phyloP scores from a whole-genome alignment of 2,797 vertebrate species.

The Dicrostonyx torquatus region DNA sequence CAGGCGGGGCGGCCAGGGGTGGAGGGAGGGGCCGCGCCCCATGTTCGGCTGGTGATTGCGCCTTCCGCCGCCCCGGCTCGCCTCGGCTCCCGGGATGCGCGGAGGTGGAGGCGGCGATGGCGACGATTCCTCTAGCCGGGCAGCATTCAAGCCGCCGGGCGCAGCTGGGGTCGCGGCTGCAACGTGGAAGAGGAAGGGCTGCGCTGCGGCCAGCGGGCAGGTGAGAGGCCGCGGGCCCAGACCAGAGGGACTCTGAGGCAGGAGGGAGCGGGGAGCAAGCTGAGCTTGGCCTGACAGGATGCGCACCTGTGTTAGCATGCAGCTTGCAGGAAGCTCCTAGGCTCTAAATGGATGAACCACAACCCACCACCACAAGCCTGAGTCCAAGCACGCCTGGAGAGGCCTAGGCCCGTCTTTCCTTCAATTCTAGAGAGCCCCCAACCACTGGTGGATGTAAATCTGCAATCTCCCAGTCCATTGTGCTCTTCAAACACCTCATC shows the following conservation, averaged over 20 bases:
- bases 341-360: neutral
- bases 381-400: neutral
- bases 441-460: neutral
- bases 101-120: slow-evolving; percentile 63
- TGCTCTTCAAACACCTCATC: neutral
- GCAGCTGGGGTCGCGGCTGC: slow-evolving; percentile 16
- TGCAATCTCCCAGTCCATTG: neutral
- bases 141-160: neutral
- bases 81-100: slow-evolving; percentile 62
- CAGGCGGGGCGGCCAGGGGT: neutral
- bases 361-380: neutral
- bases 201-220: slow-evolving; percentile 69
- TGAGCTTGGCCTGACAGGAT: neutral
- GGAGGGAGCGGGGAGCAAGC: neutral
- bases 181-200: slow-evolving; percentile 58
- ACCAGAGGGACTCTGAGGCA: neutral
- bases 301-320: slow-evolving; percentile 8
- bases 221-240: slow-evolving; percentile 63
- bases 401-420: slow-evolving; percentile 31
- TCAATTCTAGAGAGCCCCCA: neutral
- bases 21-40: slow-evolving; percentile 62
- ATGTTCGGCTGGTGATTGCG: slow-evolving; percentile 22
- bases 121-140: slow-evolving; percentile 15
- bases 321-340: neutral
- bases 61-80: slow-evolving; percentile 48